Conservation (phyloP, 1,140 invertebrate species). For the Apis florea region DNA sequence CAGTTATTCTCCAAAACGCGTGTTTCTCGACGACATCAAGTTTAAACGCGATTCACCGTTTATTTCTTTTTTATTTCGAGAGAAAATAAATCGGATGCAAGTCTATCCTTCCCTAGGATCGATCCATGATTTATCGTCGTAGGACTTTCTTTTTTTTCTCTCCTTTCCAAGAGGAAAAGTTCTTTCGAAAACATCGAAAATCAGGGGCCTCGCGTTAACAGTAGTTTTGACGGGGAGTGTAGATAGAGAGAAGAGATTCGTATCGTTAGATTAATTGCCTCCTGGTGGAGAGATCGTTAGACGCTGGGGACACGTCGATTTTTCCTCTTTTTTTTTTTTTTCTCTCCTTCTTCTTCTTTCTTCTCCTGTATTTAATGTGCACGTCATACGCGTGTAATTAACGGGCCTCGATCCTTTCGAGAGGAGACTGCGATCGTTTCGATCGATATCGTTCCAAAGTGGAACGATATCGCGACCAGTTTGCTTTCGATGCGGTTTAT, state of each 20-base stretch:
- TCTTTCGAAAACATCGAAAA: too few relatives aligned
- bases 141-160: too few relatives aligned
- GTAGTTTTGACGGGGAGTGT: too few relatives aligned
- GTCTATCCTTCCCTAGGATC: too few relatives aligned
- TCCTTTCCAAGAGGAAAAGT: fast-evolving
- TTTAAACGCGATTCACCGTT: too few relatives aligned
- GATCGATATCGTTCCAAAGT: neutral
- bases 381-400: neutral
- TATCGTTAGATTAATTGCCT: slow-evolving; percentile 45
- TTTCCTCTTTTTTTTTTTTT: neutral
- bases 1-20: too few relatives aligned
- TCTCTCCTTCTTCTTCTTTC: neutral
- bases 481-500: neutral
- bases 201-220: too few relatives aligned
- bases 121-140: too few relatives aligned
- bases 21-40: too few relatives aligned
- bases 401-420: neutral
- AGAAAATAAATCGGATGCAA: too few relatives aligned
- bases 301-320: neutral
- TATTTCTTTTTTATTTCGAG: too few relatives aligned
- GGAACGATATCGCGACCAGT: neutral
- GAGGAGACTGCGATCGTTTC: neutral
- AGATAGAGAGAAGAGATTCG: slow-evolving; percentile 21
- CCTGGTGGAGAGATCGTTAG: slow-evolving; percentile 25
- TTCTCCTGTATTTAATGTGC: neutral